Base-by-base conservation (phyloP, 1,140 invertebrate species). In the Pseudachorutes palmiensis region DNA sequence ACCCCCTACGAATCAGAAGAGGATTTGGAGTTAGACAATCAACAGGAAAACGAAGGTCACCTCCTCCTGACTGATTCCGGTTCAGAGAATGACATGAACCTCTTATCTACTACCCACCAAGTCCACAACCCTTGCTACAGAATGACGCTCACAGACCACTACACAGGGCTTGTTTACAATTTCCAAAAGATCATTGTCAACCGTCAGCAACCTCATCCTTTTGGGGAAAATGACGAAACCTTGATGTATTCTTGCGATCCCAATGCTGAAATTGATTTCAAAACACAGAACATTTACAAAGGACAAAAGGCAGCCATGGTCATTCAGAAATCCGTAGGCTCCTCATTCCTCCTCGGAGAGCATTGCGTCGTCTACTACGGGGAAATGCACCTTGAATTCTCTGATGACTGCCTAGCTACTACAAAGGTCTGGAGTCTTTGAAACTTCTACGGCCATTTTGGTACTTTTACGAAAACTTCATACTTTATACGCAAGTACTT, bases 221-320 rank as follows among this genome's bases (percentile, higher is more conserved):
- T n/a, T 29, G 26, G 19, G 41, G 14, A 48, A 48, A 19, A 51
- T 33, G 14, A 63, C 30, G 9, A 55, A 55, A 26, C 3, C 51
- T 26, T 55, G 9, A 9, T 55, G 30, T 61, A 73, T 14, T 76
- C 74, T 57, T 66, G 63, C 41, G 75, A 71, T 41, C 5, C 65
- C 19, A 69, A 74, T 51, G 60, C 63, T 12, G 67, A 75, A 59
- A 65, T 78, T 31, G 69, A 30, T 61, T 78, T 78, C 67, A 67
- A 70, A n/a, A 72, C 76, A 3, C 71, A 76, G 32, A 72, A 75
- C 31, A 69, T 76, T 14, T 78, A 75, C 70, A 70, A 73, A 60
- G 77, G 77, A 31, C 76, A 77, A 66, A 76, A 74, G 64, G 77
- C 77, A 28, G 76, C 76, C 59, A 76, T 78, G 75, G 70, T 78